Percentiles rank a stretch among this genome's conserved stretches.
Evolutionary conservation across 2,888 invertebrate genomes (phyloP).

Genomic region (Diarsia brunnea): DNA sequence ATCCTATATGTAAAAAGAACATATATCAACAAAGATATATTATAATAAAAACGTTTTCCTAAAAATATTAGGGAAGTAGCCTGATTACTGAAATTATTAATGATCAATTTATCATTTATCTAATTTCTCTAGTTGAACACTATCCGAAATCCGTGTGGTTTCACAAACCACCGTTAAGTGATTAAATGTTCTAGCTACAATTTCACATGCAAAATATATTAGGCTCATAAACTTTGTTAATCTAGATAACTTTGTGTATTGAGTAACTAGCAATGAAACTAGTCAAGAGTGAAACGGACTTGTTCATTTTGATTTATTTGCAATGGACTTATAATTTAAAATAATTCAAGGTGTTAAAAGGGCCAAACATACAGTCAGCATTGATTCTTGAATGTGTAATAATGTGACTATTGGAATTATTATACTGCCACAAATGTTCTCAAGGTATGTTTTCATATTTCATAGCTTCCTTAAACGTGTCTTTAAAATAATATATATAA

Average conservation of each 20-base stretch:
- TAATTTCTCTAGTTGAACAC: background rate
- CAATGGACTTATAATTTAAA: background rate
- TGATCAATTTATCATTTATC: background rate
- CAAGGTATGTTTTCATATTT: too few relatives aligned
- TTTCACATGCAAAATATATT: slow-evolving; percentile 43
- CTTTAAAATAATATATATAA: too few relatives aligned
- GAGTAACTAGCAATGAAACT: slow-evolving; percentile 7
- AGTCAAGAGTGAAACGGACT: slow-evolving; percentile 3
- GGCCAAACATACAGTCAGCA: too few relatives aligned
- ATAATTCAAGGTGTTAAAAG: too few relatives aligned
- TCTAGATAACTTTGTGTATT: slow-evolving; percentile 28
- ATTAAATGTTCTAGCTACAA: slow-evolving; percentile 26
- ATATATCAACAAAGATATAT: too few relatives aligned
- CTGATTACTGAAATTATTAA: background rate
- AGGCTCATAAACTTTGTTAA: slow-evolving; percentile 40
- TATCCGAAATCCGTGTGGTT: slow-evolving; percentile 1
- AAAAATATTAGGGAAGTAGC: too few relatives aligned
- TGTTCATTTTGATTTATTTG: background rate
- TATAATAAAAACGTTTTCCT: too few relatives aligned
- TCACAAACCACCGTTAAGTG: slow-evolving; percentile 37
- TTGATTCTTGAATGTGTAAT: too few relatives aligned
- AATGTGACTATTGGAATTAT: too few relatives aligned
- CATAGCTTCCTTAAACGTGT: too few relatives aligned
- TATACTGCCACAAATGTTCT: too few relatives aligned
- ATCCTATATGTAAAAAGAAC: too few relatives aligned